Conservation (phyloP, 1,140 invertebrate species). For the Lordiphosa collinella region DNA sequence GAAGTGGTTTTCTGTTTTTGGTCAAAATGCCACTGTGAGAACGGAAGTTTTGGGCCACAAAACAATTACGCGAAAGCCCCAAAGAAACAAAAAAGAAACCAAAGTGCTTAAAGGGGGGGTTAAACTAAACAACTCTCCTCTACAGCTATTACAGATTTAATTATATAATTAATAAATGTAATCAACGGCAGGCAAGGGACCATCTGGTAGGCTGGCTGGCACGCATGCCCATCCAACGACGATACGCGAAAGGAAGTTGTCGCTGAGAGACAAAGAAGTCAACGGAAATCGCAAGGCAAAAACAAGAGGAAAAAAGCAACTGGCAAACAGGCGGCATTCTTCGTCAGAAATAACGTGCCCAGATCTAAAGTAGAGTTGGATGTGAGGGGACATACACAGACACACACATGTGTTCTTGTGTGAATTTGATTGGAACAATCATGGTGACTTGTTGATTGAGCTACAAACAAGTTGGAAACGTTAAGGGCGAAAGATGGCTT, state of each 20-base stretch:
- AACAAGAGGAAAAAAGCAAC: slow-evolving; percentile 17
- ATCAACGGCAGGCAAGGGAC: slow-evolving; percentile 51
- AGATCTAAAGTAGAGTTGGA: slow-evolving; percentile 68
- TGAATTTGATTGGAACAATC: neutral
- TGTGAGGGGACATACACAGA: slow-evolving; percentile 19
- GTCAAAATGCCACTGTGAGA: slow-evolving; percentile 49
- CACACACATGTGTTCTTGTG: slow-evolving; percentile 18
- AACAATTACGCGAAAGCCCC: slow-evolving; percentile 57
- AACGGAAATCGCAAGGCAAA: slow-evolving; percentile 62
- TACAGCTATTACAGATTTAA: slow-evolving; percentile 71
- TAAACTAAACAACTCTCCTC: slow-evolving; percentile 22
- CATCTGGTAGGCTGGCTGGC: slow-evolving; percentile 53
- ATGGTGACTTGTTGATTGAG: slow-evolving; percentile 12
- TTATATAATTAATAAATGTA: slow-evolving; percentile 78
- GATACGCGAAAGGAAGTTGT: slow-evolving; percentile 46
- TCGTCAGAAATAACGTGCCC: slow-evolving; percentile 57
- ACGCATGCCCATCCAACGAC: slow-evolving; percentile 52
- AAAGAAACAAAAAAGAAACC: slow-evolving; percentile 22
- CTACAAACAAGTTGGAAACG: neutral
- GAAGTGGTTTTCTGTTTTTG: slow-evolving; percentile 56
- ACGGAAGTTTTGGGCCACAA: slow-evolving; percentile 60
- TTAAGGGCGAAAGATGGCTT: neutral
- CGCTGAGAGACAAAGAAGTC: slow-evolving; percentile 46
- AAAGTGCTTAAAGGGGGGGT: slow-evolving; percentile 12
- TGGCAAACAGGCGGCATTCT: slow-evolving; percentile 39